phyloP scores from a whole-genome alignment of 2,797 vertebrate genomes.

The Peromyscus aztecus region DNA sequence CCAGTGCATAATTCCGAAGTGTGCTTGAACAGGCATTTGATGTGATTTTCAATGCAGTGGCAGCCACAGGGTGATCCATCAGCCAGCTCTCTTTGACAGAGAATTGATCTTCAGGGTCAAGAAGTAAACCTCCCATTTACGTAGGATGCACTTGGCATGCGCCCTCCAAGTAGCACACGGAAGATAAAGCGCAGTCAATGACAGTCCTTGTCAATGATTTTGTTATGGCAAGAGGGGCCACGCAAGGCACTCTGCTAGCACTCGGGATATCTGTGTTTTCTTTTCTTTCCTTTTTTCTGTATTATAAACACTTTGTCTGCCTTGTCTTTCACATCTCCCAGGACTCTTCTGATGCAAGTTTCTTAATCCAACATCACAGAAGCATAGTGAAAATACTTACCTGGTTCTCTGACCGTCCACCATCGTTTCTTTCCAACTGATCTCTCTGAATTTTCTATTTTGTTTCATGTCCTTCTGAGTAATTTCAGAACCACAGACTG shows the following conservation, averaged over 20 bases:
- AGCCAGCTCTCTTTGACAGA: conserved; percentile 75
- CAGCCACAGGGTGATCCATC: conserved; percentile 72
- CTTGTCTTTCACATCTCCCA: conserved; percentile 36
- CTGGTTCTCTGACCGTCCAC: conserved; percentile 46
- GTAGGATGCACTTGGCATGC: conserved; percentile 62
- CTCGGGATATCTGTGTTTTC: not conserved
- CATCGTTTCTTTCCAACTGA: conserved; percentile 71
- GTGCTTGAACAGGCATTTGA: conserved; percentile 68
- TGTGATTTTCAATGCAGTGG: conserved; percentile 70
- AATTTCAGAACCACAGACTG: conserved; percentile 75
- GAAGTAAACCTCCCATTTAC: conserved; percentile 78
- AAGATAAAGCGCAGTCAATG: conserved; percentile 73
- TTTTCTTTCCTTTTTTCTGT: not conserved
- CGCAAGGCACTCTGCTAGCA: not conserved
- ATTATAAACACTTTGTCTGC: conserved; percentile 61
- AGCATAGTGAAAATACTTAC: conserved; percentile 55
- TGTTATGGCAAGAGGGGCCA: conserved; percentile 69
- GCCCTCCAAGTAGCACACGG: conserved; percentile 19
- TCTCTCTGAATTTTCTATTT: conserved; percentile 81
- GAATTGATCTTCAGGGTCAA: conserved; percentile 81
- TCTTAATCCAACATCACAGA: conserved; percentile 59
- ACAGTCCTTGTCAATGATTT: conserved; percentile 76
- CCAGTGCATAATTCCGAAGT: conserved; percentile 34
- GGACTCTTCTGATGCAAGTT: conserved; percentile 42
- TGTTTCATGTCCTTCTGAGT: conserved; percentile 74